Evolutionary conservation across 2,113 vertebrate genomes (phyloP).

Genomic region (Odontesthes bonariensis): DNA sequence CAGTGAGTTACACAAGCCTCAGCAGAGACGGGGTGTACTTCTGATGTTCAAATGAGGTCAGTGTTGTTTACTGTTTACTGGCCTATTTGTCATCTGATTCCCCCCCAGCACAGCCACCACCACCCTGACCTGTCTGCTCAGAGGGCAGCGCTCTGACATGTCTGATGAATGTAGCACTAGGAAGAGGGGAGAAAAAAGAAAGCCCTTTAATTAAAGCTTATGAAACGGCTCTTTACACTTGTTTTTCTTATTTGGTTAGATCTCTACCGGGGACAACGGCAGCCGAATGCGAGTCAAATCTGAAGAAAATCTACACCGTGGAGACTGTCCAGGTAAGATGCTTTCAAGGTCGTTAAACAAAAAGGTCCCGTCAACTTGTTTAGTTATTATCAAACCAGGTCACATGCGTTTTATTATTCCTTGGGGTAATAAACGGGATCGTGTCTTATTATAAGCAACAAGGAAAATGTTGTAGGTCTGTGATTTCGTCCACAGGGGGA

Average conservation of each 20-base stretch:
- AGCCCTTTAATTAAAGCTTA: not conserved
- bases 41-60: constrained; percentile 66
- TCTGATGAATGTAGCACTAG: not conserved
- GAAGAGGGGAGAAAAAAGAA: not conserved
- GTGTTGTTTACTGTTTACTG: constrained; percentile 76
- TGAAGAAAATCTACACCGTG: constrained; percentile 96
- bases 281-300: constrained; percentile 93
- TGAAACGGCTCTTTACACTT: too few relatives aligned
- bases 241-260: constrained; percentile 69
- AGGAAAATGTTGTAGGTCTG: not conserved
- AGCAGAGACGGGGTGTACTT: constrained; percentile 16
- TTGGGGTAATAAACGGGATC: not conserved
- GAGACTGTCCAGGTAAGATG: constrained; percentile 91
- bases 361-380: not conserved
- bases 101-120: not conserved
- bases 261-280: constrained; percentile 95
- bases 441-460: not conserved
- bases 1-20: constrained; percentile 36
- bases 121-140: constrained; percentile 30
- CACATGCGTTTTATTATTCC: not conserved
- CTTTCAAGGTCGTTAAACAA: not conserved
- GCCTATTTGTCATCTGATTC: constrained; percentile 65
- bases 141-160: constrained; percentile 9
- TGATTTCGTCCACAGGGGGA: not conserved
- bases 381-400: not conserved